Evolutionary conservation across 2,888 invertebrate species (phyloP), one percentile per base, ranked within the genome.

Genomic region (Parelbella ahira): DNA sequence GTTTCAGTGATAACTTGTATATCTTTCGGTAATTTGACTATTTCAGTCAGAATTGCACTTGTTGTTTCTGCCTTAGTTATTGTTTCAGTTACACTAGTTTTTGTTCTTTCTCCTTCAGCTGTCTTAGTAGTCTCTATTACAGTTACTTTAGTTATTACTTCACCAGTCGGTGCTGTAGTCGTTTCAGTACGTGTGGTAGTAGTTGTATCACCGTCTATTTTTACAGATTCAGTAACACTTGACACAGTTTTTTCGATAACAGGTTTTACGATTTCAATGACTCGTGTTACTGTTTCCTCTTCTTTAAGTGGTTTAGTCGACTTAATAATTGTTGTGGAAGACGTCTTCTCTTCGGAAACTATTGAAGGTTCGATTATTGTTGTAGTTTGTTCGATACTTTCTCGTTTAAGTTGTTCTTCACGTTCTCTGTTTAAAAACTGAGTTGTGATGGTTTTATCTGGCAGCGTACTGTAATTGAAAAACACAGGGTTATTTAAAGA

Each of bases 391-490:
- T 38, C 25, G 7, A 51, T 45, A 30, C 42, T 57, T 64, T 83
- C 84, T 12, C 71, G 66, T 56, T 76, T 83, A 1, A 76, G 11
- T 53, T 82, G 81, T 51, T 73, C 80, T 43, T 79, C 67, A 51
- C 80, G 68, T 59, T 86, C 86, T 58, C 64, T 73, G n/a, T 33
- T 58, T 30, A 86, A 52, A 50, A 86, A 84, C 34, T 76, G 69
- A 42, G 54, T 56, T 1, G 73, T 72, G 0, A 78, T 54, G 19
- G 71, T 70, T 60, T 60, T 82, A 10, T 81, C 80, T 15, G 59
- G 58, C 2, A 58, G 11, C 27, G 62, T 50, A 10, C 82, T 82
- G 51, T 11, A 68, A 72, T 10, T n/a, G 28, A 28, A 21, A 32
- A 8, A 29, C 5, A n/a, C n/a, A n/a, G n/a, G n/a, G n/a, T n/a